These are phyloP conservation scores for Rhamnusium bicolor DNA, from an alignment of 2,888 invertebrate genomes.

Conservation along the genomic window DNA sequence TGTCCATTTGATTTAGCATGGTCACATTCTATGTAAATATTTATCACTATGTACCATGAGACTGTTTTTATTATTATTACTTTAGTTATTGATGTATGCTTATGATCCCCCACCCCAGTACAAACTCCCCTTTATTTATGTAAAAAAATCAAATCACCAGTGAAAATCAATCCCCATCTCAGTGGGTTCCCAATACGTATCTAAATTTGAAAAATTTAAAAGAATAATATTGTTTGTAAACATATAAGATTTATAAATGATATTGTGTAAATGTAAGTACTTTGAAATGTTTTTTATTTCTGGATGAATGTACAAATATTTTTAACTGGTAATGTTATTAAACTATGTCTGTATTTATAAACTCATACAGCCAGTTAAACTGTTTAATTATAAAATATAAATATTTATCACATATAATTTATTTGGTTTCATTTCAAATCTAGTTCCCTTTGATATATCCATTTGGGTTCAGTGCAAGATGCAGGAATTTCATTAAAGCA, in stretches of 20 bases:
- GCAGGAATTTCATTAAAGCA: slow-evolving; percentile 1
- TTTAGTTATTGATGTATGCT: slow-evolving; percentile 61
- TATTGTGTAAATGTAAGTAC: slow-evolving; percentile 68
- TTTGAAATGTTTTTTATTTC: slow-evolving; percentile 68
- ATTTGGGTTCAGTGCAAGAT: not conserved
- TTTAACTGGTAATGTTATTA: slow-evolving; percentile 68
- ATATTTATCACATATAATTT: slow-evolving; percentile 70
- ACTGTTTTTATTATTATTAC: slow-evolving; percentile 65
- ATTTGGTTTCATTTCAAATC: slow-evolving; percentile 34
- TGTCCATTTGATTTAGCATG: slow-evolving; percentile 65
- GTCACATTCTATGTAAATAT: slow-evolving; percentile 65
- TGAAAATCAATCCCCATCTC: slow-evolving; percentile 20
- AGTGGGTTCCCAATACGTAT: slow-evolving; percentile 56
- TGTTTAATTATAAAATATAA: slow-evolving; percentile 72
- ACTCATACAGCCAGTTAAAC: slow-evolving; percentile 70
- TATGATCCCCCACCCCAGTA: slow-evolving; percentile 58
- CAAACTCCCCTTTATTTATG: slow-evolving; percentile 55
- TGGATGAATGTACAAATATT: slow-evolving; percentile 71
- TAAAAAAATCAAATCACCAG: slow-evolving; percentile 40
- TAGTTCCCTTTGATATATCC: slow-evolving; percentile 28
- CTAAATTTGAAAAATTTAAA: slow-evolving; percentile 50
- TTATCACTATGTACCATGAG: slow-evolving; percentile 67
- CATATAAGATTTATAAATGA: slow-evolving; percentile 60
- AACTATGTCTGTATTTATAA: slow-evolving; percentile 70
- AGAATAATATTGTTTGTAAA: slow-evolving; percentile 59